phyloP scores from a whole-genome alignment of 2,888 invertebrate species.

The Mythimna impura region DNA sequence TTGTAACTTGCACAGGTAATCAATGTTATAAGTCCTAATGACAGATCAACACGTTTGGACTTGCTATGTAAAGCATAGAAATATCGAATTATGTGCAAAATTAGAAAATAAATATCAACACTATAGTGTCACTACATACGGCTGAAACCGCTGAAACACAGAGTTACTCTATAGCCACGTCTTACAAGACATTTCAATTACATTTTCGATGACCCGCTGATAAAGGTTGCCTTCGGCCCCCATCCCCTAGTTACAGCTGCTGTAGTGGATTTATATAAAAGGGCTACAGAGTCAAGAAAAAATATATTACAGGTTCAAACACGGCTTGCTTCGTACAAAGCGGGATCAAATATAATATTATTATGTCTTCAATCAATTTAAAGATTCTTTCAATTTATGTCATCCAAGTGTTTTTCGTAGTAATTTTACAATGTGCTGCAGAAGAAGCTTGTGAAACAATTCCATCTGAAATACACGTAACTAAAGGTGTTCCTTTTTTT shows the following conservation, averaged over 20 bases:
- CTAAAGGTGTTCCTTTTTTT: constrained; percentile 91
- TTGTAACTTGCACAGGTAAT: constrained; percentile 31
- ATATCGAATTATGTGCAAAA: neutral
- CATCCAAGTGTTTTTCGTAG: constrained; percentile 60
- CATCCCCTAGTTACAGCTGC: constrained; percentile 35
- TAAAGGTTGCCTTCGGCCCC: constrained; percentile 60
- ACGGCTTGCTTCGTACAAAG: constrained; percentile 28
- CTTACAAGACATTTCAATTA: constrained; percentile 76
- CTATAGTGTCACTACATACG: neutral
- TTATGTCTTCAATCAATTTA: constrained; percentile 56
- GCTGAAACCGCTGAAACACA: constrained; percentile 16
- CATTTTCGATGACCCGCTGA: constrained; percentile 71
- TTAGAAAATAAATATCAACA: constrained; percentile 2
- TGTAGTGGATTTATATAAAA: constrained; percentile 55
- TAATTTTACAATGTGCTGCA: constrained; percentile 68
- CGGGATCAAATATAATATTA: constrained; percentile 37
- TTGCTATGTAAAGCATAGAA: neutral
- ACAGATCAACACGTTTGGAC: neutral
- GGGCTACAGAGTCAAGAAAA: constrained; percentile 23
- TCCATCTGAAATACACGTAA: constrained; percentile 96
- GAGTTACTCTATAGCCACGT: constrained; percentile 15
- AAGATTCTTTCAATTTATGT: constrained; percentile 57
- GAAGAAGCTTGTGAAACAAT: constrained; percentile 96
- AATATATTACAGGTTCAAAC: constrained; percentile 46
- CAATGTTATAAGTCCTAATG: neutral